Percentiles rank a stretch among this genome's conserved stretches.
Evolutionary conservation across 1,140 invertebrate species (phyloP).

Genomic region (Drosophila punjabiensis): DNA sequence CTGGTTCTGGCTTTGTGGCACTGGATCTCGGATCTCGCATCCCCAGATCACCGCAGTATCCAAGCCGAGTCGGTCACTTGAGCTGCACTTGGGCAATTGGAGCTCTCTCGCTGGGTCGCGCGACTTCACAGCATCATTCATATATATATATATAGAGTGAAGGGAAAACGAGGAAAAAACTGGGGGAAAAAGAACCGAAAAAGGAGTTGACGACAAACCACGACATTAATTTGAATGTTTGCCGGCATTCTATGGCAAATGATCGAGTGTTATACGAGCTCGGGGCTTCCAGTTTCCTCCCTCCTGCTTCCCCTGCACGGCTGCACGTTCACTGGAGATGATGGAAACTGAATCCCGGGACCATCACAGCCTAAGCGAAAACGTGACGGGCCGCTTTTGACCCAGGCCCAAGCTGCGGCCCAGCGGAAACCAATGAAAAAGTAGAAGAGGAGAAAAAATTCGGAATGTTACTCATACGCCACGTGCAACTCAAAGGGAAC

Average conservation of each 20-base stretch:
- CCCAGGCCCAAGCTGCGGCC: slow-evolving; percentile 43
- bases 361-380: slow-evolving; percentile 69
- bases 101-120: slow-evolving; percentile 47
- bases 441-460: slow-evolving; percentile 43
- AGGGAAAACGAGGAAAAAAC: slow-evolving; percentile 6
- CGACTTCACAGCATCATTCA: slow-evolving; percentile 28
- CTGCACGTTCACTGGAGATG: slow-evolving; percentile 66
- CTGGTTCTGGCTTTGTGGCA: slow-evolving; percentile 27
- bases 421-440: slow-evolving; percentile 41
- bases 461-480: slow-evolving; percentile 75
- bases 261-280: slow-evolving; percentile 70
- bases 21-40: slow-evolving; percentile 1
- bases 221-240: slow-evolving; percentile 76
- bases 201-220: slow-evolving; percentile 55
- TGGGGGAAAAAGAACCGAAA: slow-evolving; percentile 32
- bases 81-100: slow-evolving; percentile 51
- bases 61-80: slow-evolving; percentile 19
- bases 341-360: slow-evolving; percentile 63
- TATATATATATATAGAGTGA: not conserved
- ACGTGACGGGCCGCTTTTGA: slow-evolving; percentile 75
- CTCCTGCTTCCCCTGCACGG: not conserved
- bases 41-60: slow-evolving; percentile 10
- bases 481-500: slow-evolving; percentile 62
- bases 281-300: slow-evolving; percentile 4
- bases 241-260: slow-evolving; percentile 67